These are phyloP conservation scores for Manis javanica DNA, from an alignment of 2,797 vertebrate species.

Conservation along the genomic window DNA sequence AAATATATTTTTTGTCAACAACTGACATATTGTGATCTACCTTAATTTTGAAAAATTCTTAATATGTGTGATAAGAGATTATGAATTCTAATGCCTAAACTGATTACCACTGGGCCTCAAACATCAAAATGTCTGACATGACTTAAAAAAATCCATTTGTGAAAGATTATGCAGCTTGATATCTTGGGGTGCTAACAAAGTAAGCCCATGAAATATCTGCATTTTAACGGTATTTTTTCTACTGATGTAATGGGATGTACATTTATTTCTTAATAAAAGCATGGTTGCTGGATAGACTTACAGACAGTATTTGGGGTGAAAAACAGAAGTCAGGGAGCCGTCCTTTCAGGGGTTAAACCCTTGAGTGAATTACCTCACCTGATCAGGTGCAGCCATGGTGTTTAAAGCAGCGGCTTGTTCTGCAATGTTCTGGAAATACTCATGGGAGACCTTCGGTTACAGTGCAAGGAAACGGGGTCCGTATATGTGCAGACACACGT, in stretches of 20 bases:
- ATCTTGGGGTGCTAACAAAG: background rate
- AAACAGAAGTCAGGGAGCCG: background rate
- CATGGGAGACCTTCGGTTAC: background rate
- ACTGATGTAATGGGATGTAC: background rate
- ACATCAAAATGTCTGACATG: background rate
- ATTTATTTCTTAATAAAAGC: background rate
- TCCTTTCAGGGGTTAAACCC: conserved; percentile 43
- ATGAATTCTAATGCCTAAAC: background rate
- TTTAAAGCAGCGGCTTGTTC: background rate
- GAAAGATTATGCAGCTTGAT: background rate
- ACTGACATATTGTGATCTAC: conserved; percentile 1
- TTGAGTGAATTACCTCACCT: conserved; percentile 64
- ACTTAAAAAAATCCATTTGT: background rate
- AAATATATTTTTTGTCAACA: background rate
- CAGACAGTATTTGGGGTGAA: background rate
- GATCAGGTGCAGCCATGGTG: conserved; percentile 1
- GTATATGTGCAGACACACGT: background rate
- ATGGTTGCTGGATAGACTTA: background rate
- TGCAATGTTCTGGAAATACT: background rate
- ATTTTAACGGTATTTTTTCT: background rate
- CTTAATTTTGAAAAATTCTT: conserved; percentile 41
- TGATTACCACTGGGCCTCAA: conserved; percentile 16
- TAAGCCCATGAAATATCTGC: background rate
- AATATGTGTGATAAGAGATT: background rate
- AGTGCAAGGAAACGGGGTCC: background rate